Base-by-base conservation (phyloP, 2,797 vertebrate genomes). In the Melanotaenia parkinsoni region DNA sequence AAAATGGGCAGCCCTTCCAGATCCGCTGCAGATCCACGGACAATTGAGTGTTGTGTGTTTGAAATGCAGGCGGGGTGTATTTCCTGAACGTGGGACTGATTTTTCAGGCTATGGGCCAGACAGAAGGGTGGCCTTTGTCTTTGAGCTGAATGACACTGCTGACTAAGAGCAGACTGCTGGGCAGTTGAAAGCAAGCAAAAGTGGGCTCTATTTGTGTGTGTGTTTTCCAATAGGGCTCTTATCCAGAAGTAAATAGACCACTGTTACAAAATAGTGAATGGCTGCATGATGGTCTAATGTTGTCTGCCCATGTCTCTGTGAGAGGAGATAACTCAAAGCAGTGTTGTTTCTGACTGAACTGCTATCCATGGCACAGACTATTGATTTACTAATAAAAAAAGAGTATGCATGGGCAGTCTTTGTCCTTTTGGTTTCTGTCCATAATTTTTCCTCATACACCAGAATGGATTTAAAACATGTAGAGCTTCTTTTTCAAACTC, bases 81-180 rank as follows among this genome's bases (percentile, higher is more conserved):
- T 92, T 94, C 94, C 93, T 94, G 93, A 92, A 93, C 74, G 91
- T 91, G 82, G 90, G 92, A 86, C 92, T 88, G 90, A 88, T 91
- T 94, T 94, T 91, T 91, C 91, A 93, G 91, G 93, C 93, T 83
- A 61, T 3, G 53, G 89, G 92, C 94, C 93, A 95, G 87, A 88
- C 83, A 93, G 92, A 94, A 94, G 92, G 93, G 90, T 89, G 92
- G 89, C 86, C 91, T 94, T 93, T 93, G 91, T 95, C 87, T 85
- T 86, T 68, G 77, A 72, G 77, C 82, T 92, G 88, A 95, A 94
- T 93, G 86, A 93, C 86, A 88, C 83, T 88, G 90, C 92, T 93
- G 91, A 89, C 79, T 88, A 81, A 88, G 89, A 90, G 79, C 60
- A 67, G 66, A 76, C 81, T 57, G 59, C 74, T 78, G 72, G 85